phyloP scores from a whole-genome alignment of 2,797 vertebrate genomes.

The Sebastolobus altivelis region DNA sequence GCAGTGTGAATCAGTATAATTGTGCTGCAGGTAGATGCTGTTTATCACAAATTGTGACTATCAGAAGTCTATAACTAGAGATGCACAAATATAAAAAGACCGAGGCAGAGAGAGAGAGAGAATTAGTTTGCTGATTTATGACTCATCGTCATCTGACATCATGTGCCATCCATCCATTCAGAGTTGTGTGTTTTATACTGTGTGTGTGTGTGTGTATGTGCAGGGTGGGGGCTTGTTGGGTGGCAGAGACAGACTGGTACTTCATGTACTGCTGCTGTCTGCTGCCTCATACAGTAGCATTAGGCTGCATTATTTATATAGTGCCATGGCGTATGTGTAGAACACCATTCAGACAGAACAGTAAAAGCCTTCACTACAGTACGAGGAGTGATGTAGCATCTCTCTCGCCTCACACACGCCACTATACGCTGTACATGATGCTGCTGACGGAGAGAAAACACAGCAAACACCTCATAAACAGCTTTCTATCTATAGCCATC shows the following conservation, averaged over 20 bases:
- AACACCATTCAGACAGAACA: slow-evolving; percentile 63
- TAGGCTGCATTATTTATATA: slow-evolving; percentile 69
- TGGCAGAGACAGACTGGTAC: slow-evolving; percentile 51
- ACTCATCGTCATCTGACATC: slow-evolving; percentile 54
- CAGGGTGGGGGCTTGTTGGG: neutral
- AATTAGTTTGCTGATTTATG: slow-evolving; percentile 54
- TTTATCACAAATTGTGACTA: slow-evolving; percentile 19
- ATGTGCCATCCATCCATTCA: slow-evolving; percentile 42
- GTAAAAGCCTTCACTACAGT: slow-evolving; percentile 52
- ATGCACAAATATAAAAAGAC: slow-evolving; percentile 13
- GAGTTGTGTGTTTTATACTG: slow-evolving; percentile 23
- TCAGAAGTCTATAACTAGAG: slow-evolving; percentile 18
- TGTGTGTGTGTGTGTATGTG: neutral
- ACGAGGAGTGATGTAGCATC: slow-evolving; percentile 12
- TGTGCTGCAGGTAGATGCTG: slow-evolving; percentile 14
- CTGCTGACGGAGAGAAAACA: slow-evolving; percentile 53
- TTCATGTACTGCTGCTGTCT: slow-evolving; percentile 58
- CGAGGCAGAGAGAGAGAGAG: slow-evolving; percentile 19
- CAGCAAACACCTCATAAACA: slow-evolving; percentile 31
- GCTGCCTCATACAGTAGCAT: slow-evolving; percentile 51
- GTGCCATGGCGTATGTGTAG: slow-evolving; percentile 40
- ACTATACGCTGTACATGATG: slow-evolving; percentile 47
- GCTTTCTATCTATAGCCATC: slow-evolving; percentile 39
- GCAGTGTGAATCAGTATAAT: neutral
- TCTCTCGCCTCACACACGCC: slow-evolving; percentile 16